These are phyloP conservation scores for Ectemnius cavifrons DNA, from an alignment of 2,888 invertebrate species.

Conservation along the genomic window DNA sequence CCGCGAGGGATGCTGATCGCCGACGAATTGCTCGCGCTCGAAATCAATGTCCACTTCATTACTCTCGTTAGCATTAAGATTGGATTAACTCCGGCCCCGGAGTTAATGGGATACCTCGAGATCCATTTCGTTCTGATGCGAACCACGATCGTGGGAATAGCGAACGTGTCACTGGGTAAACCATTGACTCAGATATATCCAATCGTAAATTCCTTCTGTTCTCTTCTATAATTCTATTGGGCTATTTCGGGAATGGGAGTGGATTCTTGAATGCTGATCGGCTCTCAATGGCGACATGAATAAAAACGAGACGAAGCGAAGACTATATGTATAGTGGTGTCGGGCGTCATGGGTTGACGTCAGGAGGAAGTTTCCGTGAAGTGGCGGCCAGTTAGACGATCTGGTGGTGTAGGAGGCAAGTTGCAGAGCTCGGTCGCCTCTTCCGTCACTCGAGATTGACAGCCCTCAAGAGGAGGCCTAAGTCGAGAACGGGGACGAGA, in stretches of 20 bases:
- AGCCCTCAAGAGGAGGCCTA: constrained; percentile 65
- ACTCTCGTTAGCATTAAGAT: constrained; percentile 27
- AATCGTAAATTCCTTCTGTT: no score
- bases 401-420: constrained; percentile 26
- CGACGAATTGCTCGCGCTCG: constrained; percentile 20
- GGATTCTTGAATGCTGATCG: no score
- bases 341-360: constrained; percentile 62
- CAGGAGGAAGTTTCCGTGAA: constrained; percentile 50
- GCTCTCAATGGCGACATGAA: no score
- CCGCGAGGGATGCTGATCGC: constrained; percentile 12
- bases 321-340: no score
- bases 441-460: constrained; percentile 67
- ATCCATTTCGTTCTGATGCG: background rate
- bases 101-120: constrained; percentile 14
- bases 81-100: constrained; percentile 18
- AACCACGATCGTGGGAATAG: background rate
- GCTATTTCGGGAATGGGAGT: no score
- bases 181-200: no score
- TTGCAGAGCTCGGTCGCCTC: constrained; percentile 41
- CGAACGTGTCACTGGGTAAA: background rate
- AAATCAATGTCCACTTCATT: constrained; percentile 29
- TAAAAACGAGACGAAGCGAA: no score
- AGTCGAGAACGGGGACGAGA: constrained; percentile 18
- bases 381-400: constrained; percentile 30
- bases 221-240: no score